phyloP scores from a whole-genome alignment of 2,888 invertebrate genomes.

The Tromatobia lineatoria region DNA sequence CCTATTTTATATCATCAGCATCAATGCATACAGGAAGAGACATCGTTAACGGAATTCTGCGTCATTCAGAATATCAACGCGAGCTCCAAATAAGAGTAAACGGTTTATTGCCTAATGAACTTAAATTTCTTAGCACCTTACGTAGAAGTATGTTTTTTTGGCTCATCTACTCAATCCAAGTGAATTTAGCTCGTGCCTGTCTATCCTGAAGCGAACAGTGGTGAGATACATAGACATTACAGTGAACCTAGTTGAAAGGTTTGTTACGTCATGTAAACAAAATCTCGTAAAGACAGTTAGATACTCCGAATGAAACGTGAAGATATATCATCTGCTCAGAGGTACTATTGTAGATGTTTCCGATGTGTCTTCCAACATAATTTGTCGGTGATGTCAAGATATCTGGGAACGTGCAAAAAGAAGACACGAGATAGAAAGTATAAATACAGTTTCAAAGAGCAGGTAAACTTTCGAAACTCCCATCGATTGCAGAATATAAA shows the following conservation, averaged over 20 bases:
- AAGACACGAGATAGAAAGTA: background rate
- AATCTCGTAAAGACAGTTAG: background rate
- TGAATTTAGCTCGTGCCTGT: constrained; percentile 13
- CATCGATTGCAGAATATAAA: too few relatives aligned
- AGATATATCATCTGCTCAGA: background rate
- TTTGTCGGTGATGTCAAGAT: background rate
- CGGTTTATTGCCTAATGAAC: constrained; percentile 66
- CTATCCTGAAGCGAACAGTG: background rate
- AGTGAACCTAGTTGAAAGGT: background rate
- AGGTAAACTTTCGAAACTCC: too few relatives aligned
- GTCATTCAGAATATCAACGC: background rate
- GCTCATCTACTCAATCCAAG: constrained; percentile 34
- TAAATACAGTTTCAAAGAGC: too few relatives aligned
- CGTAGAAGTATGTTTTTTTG: constrained; percentile 4
- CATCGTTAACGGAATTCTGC: background rate
- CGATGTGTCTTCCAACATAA: background rate
- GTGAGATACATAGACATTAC: background rate
- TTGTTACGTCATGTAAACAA: background rate
- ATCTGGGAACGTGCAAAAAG: background rate
- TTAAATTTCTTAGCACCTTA: constrained; percentile 50
- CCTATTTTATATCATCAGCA: too few relatives aligned
- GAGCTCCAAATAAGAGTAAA: constrained; percentile 43
- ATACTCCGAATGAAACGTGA: background rate
- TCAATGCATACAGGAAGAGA: background rate
- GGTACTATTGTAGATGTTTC: background rate